Base-by-base conservation (phyloP, 1,140 invertebrate species). In the Arctopsyche grandis region DNA sequence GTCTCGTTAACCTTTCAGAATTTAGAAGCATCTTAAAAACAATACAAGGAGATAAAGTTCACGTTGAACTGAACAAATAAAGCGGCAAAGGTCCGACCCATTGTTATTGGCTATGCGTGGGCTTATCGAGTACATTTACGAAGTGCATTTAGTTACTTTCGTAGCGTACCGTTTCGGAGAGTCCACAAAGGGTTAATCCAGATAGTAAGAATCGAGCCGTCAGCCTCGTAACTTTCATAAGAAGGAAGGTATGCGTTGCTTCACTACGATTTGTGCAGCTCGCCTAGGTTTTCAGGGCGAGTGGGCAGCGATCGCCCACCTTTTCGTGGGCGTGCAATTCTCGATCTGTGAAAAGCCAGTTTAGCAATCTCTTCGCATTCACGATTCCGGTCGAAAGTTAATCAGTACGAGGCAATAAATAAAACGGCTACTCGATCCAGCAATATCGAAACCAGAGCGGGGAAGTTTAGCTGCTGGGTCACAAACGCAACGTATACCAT, bases 361-460 rank as follows among this genome's bases (percentile, higher is more conserved):
- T 74, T 74, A 48, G 71, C 71, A 74, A 74, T 74, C 21, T 24
- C 60, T 29, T 66, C 60, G 19, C 26, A 22, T 70, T 26, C 14
- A 29, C 69, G 69, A 70, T 70, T 70, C 69, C 69, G 69, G 22
- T 70, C 69, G 69, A 70, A 70, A 70, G 69, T 70, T 44, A 44
- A 70, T 70, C 69, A 16, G 21, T 66, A 12, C 48, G 48, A 52
- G 16, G 19, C 60, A 66, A 66, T 66, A 66, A 22, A 70, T 38
- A 38, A 70, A 70, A 70, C 38, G 7, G 69, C 69, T 38, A 70
- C 38, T 43, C n/a, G 69, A 38, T 22, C 60, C 16, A 7, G 60
- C 19, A 66, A 22, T 21, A 21, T 16, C 19, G 60, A 21, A 66
- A 26, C 60, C 9, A 19, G 12, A 66, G 24, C 14, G 19, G 60